Evolutionary conservation across 2,113 vertebrate genomes (phyloP).

Genomic region (Xiphophorus hellerii): DNA sequence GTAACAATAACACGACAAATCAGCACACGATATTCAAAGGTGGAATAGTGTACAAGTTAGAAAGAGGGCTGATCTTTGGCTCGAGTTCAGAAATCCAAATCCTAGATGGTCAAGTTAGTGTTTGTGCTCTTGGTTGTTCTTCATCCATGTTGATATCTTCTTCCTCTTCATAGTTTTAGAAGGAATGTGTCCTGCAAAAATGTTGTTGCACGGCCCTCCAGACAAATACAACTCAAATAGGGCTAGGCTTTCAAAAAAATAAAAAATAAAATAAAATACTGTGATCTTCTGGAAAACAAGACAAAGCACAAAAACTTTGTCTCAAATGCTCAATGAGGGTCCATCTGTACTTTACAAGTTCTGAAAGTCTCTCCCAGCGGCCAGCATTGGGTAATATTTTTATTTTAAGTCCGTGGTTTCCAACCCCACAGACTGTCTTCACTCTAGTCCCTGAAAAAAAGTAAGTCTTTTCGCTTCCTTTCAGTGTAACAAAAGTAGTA

Average conservation of each 20-base stretch:
- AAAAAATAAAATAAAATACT: constrained; percentile 36
- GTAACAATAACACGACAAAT: constrained; percentile 61
- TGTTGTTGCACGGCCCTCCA: constrained; percentile 5
- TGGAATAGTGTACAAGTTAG: constrained; percentile 61
- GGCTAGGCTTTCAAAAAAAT: constrained; percentile 30
- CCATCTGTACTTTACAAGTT: constrained; percentile 54
- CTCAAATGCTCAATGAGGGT: constrained; percentile 46
- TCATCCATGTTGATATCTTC: constrained; percentile 37
- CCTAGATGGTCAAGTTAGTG: constrained; percentile 11
- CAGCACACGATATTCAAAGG: constrained; percentile 55
- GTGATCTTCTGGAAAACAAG: constrained; percentile 45
- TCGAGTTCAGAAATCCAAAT: constrained; percentile 43
- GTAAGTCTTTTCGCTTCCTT: constrained; percentile 47
- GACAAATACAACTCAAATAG: constrained; percentile 41
- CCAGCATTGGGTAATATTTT: constrained; percentile 77
- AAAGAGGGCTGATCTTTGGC: constrained; percentile 77
- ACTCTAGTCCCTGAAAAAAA: constrained; percentile 60
- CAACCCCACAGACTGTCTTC: constrained; percentile 71
- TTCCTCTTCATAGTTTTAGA: constrained; percentile 42
- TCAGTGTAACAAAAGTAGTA: constrained; percentile 79
- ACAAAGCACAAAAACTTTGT: constrained; percentile 38
- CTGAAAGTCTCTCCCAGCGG: constrained; percentile 63
- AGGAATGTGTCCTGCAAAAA: constrained; percentile 26
- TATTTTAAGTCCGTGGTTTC: constrained; percentile 69
- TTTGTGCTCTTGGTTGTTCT: constrained; percentile 60